Evolutionary conservation across 2,888 invertebrate genomes (phyloP), one percentile per base, ranked within the genome.

Genomic region (Pheosia gnoma): DNA sequence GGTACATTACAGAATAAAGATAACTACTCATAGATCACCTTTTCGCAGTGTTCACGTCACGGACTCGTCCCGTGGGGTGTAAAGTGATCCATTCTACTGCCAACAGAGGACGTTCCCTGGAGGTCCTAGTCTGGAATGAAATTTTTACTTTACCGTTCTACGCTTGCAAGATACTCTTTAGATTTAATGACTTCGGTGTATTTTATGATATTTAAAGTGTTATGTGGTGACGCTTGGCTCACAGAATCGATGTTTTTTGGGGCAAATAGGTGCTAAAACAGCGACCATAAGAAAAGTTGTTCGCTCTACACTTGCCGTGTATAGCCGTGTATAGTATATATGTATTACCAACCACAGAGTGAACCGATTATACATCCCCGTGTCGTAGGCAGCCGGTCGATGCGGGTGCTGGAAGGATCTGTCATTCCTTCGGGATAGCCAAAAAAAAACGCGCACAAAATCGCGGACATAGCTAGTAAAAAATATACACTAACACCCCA

Each of bases 61-160:
- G 66, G 56, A 49, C 45, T 52, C 59, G 54, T 65, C 71, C 66
- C 70, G 53, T 39, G 67, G 67, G 67, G 59, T 63, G 38, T 58
- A 25, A 61, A 63, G 66, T 66, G 67, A 71, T 68, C 69, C 67
- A 64, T 72, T 65, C 63, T 64, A 58, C 60, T 60, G 53, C 37
- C 37, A 53, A 53, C 53, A 11, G 10, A 53, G 11, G 53, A 5
- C 37, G 53, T 5, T 37, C 53, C 11, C 53, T 8, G 37, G 53
- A 37, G 53, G 37, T 53, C 37, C 5, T 8, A 53, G 53, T 37
- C 3, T 5, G 37, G 53, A 10, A 53, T 53, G 37, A 53, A 53
- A 53, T 53, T 53, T 53, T 53, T 37, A 53, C 53, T 53, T 37
- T 37, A 11, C 13, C 11, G 53, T 53, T 53, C 53, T 37, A 4